Evolutionary conservation across 2,113 vertebrate genomes (phyloP), one percentile per base, ranked within the genome.

Genomic region (Corydoras sp.): DNA sequence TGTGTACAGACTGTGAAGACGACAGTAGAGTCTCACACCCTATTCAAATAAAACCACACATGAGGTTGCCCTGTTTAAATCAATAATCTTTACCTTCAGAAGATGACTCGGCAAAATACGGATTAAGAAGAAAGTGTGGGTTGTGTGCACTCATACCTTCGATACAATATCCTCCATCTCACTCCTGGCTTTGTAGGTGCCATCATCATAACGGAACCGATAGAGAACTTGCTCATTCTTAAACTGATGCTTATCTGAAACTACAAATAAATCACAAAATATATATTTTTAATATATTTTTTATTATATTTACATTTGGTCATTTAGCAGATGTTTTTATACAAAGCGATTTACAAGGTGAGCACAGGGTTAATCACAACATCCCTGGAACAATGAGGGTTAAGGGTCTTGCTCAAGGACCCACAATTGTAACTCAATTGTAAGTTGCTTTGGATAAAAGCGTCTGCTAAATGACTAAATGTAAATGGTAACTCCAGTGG

Each of bases 211-310:
- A 65, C 96, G 95, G 86, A 99, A 99, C 31, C 97, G 92, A 82
- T 98, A 98, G 85, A 99, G 87, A 73, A 99, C 95, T 84, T 95
- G 94, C 79, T 99, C 97, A 0, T 99, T 98, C 91, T 97, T 98
- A 83, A 99, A 99, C 84, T 99, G 97, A 81, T 98, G 97, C 80
- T 97, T 99, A 85, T 99, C 97, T 35, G 96, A 97, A 83, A 99
- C 97, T 99, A 74, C 64, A 83, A 81, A 56, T 18, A 76, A 68
- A 65, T 66, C 50, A 68, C 0, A 12, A 29, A 24, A 1, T 24
- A 24, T 1, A 24, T 24, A 24, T 24, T 24, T n/a, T n/a, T n/a
- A n/a, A n/a, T n/a, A n/a, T n/a, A n/a, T n/a, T n/a, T n/a, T n/a
- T n/a, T n/a, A n/a, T n/a, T n/a, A n/a, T n/a, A n/a, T n/a, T 24